Evolutionary conservation across 2,797 vertebrate species (phyloP).

Genomic region (Tragelaphus oryx): DNA sequence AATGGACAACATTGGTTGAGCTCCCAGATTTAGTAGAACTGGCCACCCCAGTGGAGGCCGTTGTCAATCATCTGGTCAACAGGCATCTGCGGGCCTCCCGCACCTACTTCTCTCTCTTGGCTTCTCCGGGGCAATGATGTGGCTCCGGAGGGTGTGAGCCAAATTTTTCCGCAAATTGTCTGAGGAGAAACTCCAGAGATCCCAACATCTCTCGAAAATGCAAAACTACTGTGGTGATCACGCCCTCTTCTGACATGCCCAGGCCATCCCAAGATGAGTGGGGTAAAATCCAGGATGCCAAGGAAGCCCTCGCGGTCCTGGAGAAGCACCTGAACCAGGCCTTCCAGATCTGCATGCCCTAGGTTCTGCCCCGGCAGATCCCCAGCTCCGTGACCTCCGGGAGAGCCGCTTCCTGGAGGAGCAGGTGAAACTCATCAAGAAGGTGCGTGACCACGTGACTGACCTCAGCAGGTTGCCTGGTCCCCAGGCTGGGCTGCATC

Average conservation of each 20-base stretch:
- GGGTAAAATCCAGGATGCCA: neutral
- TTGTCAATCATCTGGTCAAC: neutral
- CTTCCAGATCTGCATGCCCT: neutral
- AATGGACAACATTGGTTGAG: neutral
- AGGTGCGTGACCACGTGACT: neutral
- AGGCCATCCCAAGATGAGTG: neutral
- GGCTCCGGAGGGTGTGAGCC: neutral
- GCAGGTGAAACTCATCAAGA: neutral
- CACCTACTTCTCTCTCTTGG: neutral
- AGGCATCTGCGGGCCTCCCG: neutral
- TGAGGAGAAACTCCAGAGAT: neutral
- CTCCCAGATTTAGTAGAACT: neutral
- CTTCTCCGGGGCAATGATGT: neutral
- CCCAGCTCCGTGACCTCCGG: neutral
- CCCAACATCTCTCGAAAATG: neutral
- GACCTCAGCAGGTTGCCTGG: neutral
- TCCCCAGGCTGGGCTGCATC: neutral
- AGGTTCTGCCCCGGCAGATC: neutral
- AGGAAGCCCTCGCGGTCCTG: neutral
- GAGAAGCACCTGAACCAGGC: neutral
- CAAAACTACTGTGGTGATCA: neutral
- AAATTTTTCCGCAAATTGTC: too few species aligned
- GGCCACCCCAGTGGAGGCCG: too few species aligned
- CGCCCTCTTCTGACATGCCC: neutral
- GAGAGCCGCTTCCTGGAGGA: neutral